Evolutionary conservation across 2,113 vertebrate genomes (phyloP).

Genomic region (Gnathonemus longibarbis): DNA sequence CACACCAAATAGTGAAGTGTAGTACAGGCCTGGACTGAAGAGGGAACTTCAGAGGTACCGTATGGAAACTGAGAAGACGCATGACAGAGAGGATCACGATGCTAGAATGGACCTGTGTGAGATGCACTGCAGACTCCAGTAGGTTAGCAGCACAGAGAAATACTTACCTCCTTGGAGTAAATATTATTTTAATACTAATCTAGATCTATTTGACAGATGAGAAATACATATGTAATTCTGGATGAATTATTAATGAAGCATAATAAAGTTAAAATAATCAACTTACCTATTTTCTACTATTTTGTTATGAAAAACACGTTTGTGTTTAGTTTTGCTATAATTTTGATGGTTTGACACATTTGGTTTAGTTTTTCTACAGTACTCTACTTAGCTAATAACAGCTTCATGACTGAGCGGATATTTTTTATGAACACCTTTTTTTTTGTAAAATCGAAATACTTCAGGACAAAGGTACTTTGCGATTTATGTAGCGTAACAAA

Average conservation of each 20-base stretch:
- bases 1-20: neutral
- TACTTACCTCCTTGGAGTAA: slow-evolving; percentile 10
- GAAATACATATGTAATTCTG: neutral
- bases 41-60: neutral
- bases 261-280: neutral
- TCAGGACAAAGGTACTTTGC: neutral
- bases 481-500: neutral
- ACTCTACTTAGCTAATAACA: neutral
- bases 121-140: neutral
- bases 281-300: neutral
- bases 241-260: neutral
- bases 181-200: neutral
- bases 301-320: neutral
- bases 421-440: neutral
- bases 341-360: neutral
- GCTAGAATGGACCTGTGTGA: neutral
- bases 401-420: neutral
- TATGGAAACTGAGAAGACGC: neutral
- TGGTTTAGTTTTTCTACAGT: neutral
- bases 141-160: neutral
- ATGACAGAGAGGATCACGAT: neutral
- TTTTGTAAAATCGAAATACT: neutral
- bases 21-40: neutral
- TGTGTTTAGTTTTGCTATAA: neutral
- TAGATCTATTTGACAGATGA: neutral